A percentile compares a stretch with the other conserved stretches of the same genome.
Evolutionary conservation across 2,888 invertebrate species (phyloP).

Genomic region (Hesperia comma): DNA sequence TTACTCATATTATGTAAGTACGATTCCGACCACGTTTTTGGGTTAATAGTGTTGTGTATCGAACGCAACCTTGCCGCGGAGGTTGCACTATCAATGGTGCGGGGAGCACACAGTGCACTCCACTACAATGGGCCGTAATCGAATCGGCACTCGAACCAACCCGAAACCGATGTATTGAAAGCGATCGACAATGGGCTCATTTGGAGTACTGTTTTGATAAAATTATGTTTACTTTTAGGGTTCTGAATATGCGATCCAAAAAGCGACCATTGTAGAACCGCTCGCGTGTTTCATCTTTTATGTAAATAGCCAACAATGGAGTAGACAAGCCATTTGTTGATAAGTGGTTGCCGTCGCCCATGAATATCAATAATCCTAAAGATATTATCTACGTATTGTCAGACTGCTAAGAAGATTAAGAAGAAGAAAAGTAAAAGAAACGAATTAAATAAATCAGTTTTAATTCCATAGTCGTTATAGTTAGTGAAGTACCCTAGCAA

Average conservation of each 20-base stretch:
- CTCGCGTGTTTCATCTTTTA: no score
- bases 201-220: not conserved
- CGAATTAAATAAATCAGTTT: no score
- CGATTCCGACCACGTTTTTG: constrained; percentile 49
- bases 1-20: not conserved
- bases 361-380: no score
- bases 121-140: constrained; percentile 33
- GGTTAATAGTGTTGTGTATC: constrained; percentile 56
- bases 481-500: no score
- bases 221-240: not conserved
- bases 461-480: no score
- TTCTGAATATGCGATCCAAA: not conserved
- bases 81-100: constrained; percentile 53
- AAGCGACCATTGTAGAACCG: not conserved
- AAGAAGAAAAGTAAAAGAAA: no score
- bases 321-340: no score
- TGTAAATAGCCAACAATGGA: no score
- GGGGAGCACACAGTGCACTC: constrained; percentile 45
- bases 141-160: constrained; percentile 21
- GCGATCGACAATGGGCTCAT: not conserved
- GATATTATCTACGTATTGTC: no score
- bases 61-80: constrained; percentile 53
- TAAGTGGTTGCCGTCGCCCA: no score
- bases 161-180: constrained; percentile 6
- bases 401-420: no score